Evolutionary conservation across 2,113 vertebrate genomes (phyloP), one percentile per base, ranked within the genome.

Genomic region (Synodontis membranacea): DNA sequence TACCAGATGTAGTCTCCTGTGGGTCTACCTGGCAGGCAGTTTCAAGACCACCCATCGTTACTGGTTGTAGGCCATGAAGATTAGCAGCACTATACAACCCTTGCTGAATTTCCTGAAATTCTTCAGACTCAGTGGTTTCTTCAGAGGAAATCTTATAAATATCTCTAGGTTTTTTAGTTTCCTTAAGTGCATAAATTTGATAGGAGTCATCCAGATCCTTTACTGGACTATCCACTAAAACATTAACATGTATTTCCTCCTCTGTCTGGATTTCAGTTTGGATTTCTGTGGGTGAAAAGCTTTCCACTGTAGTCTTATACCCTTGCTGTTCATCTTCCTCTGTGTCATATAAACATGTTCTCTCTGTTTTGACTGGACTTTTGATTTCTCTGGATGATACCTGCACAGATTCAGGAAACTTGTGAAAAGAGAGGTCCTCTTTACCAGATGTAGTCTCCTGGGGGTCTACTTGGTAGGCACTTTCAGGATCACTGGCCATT

Each of bases 361-460:
- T 19, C 70, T 68, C 15, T 48, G 28, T 10, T 52, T 52, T 44
- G 21, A 21, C 62, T 50, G 19, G 44, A 21, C 3, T 70, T 70
- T 70, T 70, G 31, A 54, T 14, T 37, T 83, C 82, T 70, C 6
- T 62, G 17, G 80, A n/a, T 17, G 42, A 58, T n/a, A 10, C 39
- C 11, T 64, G 80, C 7, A 99, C 95, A 76, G 98, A 99, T 93
- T 99, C 97, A 89, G 95, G 95, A 78, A 97, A 98, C 9, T 28
- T 62, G 58, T n/a, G 28, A 62, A 3, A n/a, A 19, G 97, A 99
- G 80, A 93, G 94, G 84, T 98, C 97, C 91, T 98, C 96, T 85
- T 94, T 91, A 58, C 96, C 90, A 42, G 97, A 97, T 92, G 96
- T 98, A 89, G 94, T 91, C 92, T 99, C 98, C 83, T 99, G 87